These are phyloP conservation scores for Xylota sylvarum DNA, from an alignment of 2,888 invertebrate genomes.

Conservation along the genomic window DNA sequence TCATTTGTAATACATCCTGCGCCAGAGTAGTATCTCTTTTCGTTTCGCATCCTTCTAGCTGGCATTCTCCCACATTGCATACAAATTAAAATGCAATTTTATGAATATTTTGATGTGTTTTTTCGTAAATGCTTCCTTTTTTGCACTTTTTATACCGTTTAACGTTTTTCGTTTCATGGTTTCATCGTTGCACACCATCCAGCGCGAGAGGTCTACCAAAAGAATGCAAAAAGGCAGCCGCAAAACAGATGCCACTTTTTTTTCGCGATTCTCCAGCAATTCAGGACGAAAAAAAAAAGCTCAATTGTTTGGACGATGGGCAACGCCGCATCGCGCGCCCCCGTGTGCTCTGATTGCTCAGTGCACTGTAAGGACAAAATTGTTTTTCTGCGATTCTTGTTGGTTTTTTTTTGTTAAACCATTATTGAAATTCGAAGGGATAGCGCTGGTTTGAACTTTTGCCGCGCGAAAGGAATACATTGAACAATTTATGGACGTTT, in stretches of 20 bases:
- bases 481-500: conserved; percentile 71
- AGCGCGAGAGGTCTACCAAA: conserved; percentile 35
- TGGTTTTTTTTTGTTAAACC: conserved; percentile 40
- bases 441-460: conserved; percentile 54
- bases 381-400: conserved; percentile 66
- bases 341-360: conserved; percentile 73
- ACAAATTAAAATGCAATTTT: conserved; percentile 77
- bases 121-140: conserved; percentile 16
- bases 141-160: conserved; percentile 63
- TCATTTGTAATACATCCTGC: conserved; percentile 72
- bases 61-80: conserved; percentile 41
- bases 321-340: conserved; percentile 12
- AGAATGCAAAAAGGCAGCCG: conserved; percentile 66
- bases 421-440: conserved; percentile 76
- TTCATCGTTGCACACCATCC: conserved; percentile 52
- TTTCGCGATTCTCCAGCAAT: conserved; percentile 40
- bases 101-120: conserved; percentile 68
- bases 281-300: conserved; percentile 28
- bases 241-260: conserved; percentile 71
- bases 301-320: conserved; percentile 51
- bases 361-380: conserved; percentile 75
- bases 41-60: conserved; percentile 28
- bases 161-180: conserved; percentile 59
- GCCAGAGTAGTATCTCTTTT: conserved; percentile 22
- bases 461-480: conserved; percentile 53